Base-by-base conservation (phyloP, 2,113 vertebrate species). In the Neotoma lepida region DNA sequence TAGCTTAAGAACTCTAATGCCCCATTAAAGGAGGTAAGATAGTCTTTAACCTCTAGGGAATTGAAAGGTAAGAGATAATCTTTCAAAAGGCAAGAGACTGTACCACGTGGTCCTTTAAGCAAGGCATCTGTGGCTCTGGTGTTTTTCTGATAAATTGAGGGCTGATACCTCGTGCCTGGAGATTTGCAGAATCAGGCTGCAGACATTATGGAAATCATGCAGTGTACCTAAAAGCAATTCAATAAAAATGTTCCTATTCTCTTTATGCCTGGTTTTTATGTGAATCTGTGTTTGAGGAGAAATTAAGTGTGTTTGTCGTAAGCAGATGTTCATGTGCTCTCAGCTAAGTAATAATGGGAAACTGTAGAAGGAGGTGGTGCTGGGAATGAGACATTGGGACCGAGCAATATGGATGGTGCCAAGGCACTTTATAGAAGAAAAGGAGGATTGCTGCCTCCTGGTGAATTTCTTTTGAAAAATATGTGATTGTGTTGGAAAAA, bases 171-270 rank as follows among this genome's bases (percentile, higher is more conserved):
- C 56, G 70, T 91, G 56, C 49, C 24, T 35, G 70, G 51, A 94
- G 68, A 95, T 96, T 89, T 90, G 68, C 54, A 80, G 93, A 95
- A 93, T 63, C 39, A 95, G 51, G 13, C 78, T 89, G 68, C 85
- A 91, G 63, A 89, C 51, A 90, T 92, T 93, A 93, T 71, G 77
- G 49, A 95, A 96, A 90, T 96, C 87, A 93, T 85, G 85, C 39
- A 89, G 89, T 87, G 51, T 94, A 89, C 84, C 95, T 94, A 91
- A 96, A 93, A 97, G 63, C 64, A 88, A 88, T 94, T 92, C 85
- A 92, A 4, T 95, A 84, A 93, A 89, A 95, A 89, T 89, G 51
- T 30, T 93, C 70, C 77, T 80, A 33, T 95, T 95, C 56, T 74
- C 10, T 89, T 92, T 95, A 93, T 81, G 70, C 49, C 93, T 91